Base-by-base conservation (phyloP, 2,888 invertebrate genomes). In the Perizoma flavofasciatum region DNA sequence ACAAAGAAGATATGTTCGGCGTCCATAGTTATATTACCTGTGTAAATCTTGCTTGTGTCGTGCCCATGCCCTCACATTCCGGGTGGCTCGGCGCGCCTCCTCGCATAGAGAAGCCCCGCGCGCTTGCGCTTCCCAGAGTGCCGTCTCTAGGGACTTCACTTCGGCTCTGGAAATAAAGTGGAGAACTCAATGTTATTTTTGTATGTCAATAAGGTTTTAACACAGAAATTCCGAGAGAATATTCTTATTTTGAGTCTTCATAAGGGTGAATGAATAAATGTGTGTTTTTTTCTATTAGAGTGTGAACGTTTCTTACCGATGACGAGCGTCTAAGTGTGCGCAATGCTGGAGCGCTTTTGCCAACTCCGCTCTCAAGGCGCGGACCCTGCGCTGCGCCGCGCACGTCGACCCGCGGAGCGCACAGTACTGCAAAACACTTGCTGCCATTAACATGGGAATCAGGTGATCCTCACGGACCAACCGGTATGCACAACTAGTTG, bases 81-180 rank as follows among this genome's bases (percentile, higher is more conserved):
- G 8, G 41, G 80, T 72, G 6, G 78, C 85, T 49, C 75, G 78
- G 0, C 82, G 78, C 72, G 84, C 78, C 67, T 83, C 82, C 5
- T 47, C 78, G 73, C 88, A 85, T 65, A 89, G 81, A 77, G 61
- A 73, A 0, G 83, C 79, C 69, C 89, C 83, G 63, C 83, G 85
- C 69, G 61, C 66, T 46, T 81, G 83, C 68, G 88, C 88, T 61
- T 72, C 74, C 45, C 68, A 65, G 69, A 89, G 69, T 73, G 82
- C 73, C 7, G 56, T 50, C 65, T 79, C 78, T 68, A 88, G 68
- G 72, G 75, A 4, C 55, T 57, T 41, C 10, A 65, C 70, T 60
- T 81, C 75, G 63, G 81, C 77, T 22, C 86, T 87, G 70, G 6
- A 9, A 37, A 45, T 4, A 41, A 32, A 5, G 7, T 34, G 7